Evolutionary conservation across 2,113 vertebrate genomes (phyloP), one percentile per base, ranked within the genome.

Genomic region (Saimiri boliviensis): DNA sequence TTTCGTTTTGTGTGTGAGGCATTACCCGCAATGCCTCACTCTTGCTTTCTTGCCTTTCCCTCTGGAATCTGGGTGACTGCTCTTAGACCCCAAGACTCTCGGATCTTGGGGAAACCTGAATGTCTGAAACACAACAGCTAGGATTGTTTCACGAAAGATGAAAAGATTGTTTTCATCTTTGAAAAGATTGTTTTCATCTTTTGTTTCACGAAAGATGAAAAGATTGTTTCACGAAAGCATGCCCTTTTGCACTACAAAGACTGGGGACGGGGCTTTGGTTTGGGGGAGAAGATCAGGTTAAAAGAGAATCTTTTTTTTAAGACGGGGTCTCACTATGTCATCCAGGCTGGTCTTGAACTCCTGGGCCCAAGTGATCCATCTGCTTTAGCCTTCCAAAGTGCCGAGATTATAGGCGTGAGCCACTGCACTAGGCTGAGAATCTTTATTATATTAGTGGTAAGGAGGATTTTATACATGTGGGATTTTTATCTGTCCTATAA

Each of bases 141-240:
- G 37, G 20, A 89, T 49, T 93, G 54, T 35, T 93, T 93, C 73
- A 79, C 80, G 40, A 93, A 95, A 68, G 54, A 89, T n/a, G n/a
- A n/a, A n/a, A n/a, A n/a, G n/a, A n/a, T n/a, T n/a, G n/a, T n/a
- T n/a, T n/a, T n/a, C n/a, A n/a, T n/a, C n/a, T n/a, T n/a, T n/a
- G n/a, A n/a, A n/a, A n/a, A n/a, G n/a, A n/a, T n/a, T n/a, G n/a
- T n/a, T n/a, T n/a, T n/a, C n/a, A n/a, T n/a, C n/a, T n/a, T n/a
- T 49, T 93, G 54, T 35, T 93, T 93, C 73, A 79, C 80, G 40
- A 93, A 95, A 68, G 54, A 89, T n/a, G n/a, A n/a, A n/a, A n/a
- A n/a, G n/a, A n/a, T n/a, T n/a, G n/a, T n/a, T n/a, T n/a, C n/a
- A n/a, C 14, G 58, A 13, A 8, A 20, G 52, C 20, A 77, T 30